Evolutionary conservation across 1,140 invertebrate genomes (phyloP), one percentile per base, ranked within the genome.

Genomic region (Drosophila serrata): DNA sequence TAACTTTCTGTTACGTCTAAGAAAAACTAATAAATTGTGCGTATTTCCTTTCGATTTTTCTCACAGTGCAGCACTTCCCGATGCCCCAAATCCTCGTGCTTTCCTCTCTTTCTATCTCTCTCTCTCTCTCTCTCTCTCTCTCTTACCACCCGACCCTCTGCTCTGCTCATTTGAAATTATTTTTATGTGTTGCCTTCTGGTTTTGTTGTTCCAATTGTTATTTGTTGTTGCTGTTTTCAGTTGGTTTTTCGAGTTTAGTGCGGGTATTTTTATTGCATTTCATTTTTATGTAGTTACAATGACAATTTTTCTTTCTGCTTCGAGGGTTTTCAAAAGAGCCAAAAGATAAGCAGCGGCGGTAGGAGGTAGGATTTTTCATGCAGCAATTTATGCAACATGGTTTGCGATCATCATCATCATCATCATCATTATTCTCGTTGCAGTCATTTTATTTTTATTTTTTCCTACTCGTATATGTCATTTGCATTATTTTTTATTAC

Each of bases 261-360:
- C 63, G 75, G 79, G 79, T 88, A 88, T 82, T 88, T 87, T 82
- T 88, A 87, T 79, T 82, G 84, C 82, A 88, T 82, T 87, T 88
- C 79, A 77, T 88, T 86, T 86, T 82, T 82, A 86, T 87, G 70
- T 74, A 87, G 79, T 87, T 87, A 82, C 82, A 87, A 88, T 82
- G 82, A 87, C 84, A 87, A 79, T 78, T 82, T 79, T 64, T 68
- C 51, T 57, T 76, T 59, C 74, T 57, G 81, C 81, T 81, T 65
- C 62, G 51, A 81, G 81, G 67, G 77, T 49, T 67, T 77, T 69
- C 45, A 85, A 85, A 81, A 78, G 78, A 68, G 55, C 46, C 68
- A 70, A 61, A 49, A 76, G 81, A 85, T 80, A 85, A 84, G 35
- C 53, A 45, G 17, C 6, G 22, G 40, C 11, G 48, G 6, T 51